These are phyloP conservation scores for Shargacucullia verbasci DNA, from an alignment of 2,888 invertebrate genomes.

Conservation along the genomic window DNA sequence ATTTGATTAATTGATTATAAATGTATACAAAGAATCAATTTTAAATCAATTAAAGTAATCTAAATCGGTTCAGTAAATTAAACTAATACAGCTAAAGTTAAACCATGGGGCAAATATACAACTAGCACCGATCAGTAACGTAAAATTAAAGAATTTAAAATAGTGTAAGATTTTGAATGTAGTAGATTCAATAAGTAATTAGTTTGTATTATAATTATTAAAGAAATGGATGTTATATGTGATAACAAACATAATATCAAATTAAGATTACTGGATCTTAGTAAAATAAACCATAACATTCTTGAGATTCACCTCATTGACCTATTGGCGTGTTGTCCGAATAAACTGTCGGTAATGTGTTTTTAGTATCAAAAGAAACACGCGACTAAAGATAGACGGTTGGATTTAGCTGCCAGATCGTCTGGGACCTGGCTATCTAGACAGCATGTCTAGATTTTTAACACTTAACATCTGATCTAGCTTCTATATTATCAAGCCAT, in stretches of 20 bases:
- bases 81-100: neutral
- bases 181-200: too few relatives aligned
- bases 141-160: slow-evolving; percentile 1
- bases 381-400: slow-evolving; percentile 45
- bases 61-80: slow-evolving; percentile 3
- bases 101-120: neutral
- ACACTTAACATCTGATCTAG: slow-evolving; percentile 13
- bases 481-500: too few relatives aligned
- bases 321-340: slow-evolving; percentile 7
- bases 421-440: slow-evolving; percentile 25
- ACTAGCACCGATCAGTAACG: neutral
- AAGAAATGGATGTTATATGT: too few relatives aligned
- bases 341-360: slow-evolving; percentile 17
- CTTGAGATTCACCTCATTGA: slow-evolving; percentile 6
- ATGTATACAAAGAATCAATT: slow-evolving; percentile 1
- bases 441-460: slow-evolving; percentile 31
- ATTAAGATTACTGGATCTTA: too few relatives aligned
- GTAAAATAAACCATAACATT: neutral
- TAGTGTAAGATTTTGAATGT: too few relatives aligned
- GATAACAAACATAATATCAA: too few relatives aligned
- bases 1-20: too few relatives aligned
- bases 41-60: slow-evolving; percentile 8
- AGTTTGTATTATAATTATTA: too few relatives aligned
- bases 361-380: slow-evolving; percentile 35
- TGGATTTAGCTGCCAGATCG: slow-evolving; percentile 40